Evolutionary conservation across 2,797 vertebrate species (phyloP).

Genomic region (Percopsis omiscomaycus): DNA sequence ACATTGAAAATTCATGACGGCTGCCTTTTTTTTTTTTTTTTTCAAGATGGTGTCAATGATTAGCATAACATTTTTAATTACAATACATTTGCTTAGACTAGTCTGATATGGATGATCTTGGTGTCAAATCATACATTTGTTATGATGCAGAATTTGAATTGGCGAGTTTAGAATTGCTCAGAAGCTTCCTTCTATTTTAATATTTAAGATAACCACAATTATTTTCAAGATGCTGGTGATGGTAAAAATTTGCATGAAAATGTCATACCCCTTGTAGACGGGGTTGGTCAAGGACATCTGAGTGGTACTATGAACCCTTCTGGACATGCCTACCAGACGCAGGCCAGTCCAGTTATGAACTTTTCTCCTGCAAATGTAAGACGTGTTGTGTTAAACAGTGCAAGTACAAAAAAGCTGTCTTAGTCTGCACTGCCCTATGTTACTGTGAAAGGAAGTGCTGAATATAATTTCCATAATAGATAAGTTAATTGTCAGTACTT

Average conservation of each 20-base stretch:
- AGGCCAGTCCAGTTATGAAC: conserved; percentile 3
- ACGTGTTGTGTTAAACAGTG: neutral
- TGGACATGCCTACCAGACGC: neutral
- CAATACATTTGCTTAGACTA: too few species aligned
- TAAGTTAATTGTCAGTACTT: too few species aligned
- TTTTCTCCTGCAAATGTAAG: neutral
- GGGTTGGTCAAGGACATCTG: conserved; percentile 1
- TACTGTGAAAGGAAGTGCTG: neutral
- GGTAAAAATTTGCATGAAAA: neutral
- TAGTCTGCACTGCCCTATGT: neutral
- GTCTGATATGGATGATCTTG: too few species aligned
- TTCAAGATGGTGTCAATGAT: too few species aligned
- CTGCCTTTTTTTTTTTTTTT: too few species aligned
- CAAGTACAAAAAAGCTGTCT: neutral
- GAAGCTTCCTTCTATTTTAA: too few species aligned
- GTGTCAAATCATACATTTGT: too few species aligned
- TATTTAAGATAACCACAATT: too few species aligned
- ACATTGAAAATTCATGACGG: too few species aligned
- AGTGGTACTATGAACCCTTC: neutral
- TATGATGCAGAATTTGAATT: too few species aligned
- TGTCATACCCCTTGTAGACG: neutral
- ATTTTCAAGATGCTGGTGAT: neutral
- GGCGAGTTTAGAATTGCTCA: too few species aligned
- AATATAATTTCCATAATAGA: neutral
- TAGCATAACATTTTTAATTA: too few species aligned